phyloP scores from a whole-genome alignment of 2,113 vertebrate species.

The Pelodiscus sinensis region DNA sequence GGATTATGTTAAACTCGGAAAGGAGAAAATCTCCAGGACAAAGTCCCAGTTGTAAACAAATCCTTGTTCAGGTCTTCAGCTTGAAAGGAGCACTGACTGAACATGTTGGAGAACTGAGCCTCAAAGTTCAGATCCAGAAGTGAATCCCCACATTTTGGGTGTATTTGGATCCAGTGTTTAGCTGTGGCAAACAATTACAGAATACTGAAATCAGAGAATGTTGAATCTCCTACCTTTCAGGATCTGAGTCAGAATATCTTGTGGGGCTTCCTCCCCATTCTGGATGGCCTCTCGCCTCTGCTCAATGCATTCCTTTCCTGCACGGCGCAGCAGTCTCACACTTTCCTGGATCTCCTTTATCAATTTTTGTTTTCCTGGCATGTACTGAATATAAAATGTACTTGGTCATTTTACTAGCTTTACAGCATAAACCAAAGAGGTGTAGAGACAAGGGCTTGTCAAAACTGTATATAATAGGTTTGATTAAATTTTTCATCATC shows the following conservation, averaged over 20 bases:
- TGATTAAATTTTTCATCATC: neutral
- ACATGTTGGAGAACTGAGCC: neutral
- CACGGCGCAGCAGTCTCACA: conserved; percentile 80
- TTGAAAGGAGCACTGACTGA: neutral
- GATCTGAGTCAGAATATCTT: conserved; percentile 92
- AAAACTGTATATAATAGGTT: too few species aligned
- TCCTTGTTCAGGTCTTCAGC: neutral
- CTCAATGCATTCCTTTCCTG: conserved; percentile 85
- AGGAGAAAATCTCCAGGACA: neutral
- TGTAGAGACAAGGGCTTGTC: neutral
- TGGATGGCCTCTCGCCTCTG: conserved; percentile 80
- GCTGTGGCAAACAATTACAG: neutral
- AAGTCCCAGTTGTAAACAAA: neutral
- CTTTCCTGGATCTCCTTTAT: conserved; percentile 82
- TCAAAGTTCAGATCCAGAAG: neutral
- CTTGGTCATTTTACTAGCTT: conserved; percentile 24
- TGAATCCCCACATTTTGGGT: neutral
- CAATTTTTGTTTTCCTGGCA: conserved; percentile 80
- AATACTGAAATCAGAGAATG: neutral
- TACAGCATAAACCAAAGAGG: neutral
- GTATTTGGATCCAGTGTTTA: neutral
- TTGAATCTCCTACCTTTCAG: conserved; percentile 75
- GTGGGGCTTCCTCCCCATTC: conserved; percentile 79
- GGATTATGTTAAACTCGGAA: neutral
- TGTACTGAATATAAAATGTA: conserved; percentile 63